Evolutionary conservation across 2,797 vertebrate genomes (phyloP), one percentile per base, ranked within the genome.

Genomic region (Pangasius larnaudii): DNA sequence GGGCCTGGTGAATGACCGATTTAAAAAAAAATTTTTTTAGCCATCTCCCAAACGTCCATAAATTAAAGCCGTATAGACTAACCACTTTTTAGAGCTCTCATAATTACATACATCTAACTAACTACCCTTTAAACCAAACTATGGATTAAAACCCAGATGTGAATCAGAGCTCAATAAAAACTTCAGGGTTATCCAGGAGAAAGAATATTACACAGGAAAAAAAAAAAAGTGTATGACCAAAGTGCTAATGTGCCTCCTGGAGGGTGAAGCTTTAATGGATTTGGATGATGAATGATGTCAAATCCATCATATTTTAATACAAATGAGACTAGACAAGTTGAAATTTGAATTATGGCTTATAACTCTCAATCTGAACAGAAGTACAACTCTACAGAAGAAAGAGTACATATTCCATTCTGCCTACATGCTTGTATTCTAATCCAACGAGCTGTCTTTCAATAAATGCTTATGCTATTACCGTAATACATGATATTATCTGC

Each of bases 281-380:
- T 84, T 69, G 30, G 59, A 69, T 88, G 61, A 79, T 71, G 51
- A 84, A 84, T 65, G 74, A 85, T 59, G 74, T 79, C 49, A 78
- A 88, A 88, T 79, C 65, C 19, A 58, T 79, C 72, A 79, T 61
- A 49, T 88, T 85, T 42, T 65, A 88, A 42, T 67, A 84, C 5
- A 78, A 69, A 85, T 59, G 59, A 79, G 61, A 78, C 5, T 13
- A 77, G 6, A 81, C 42, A 33, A 63, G 49, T 53, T 83, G 39
- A 39, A 51, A 27, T 59, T 19, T n/a, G 58, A 74, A 61, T 84
- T 24, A 9, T 42, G 81, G 33, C 46, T 39, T 65, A 56, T 65
- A 53, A 85, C 46, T 30, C 27, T 63, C 69, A 82, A 33, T 24
- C 69, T 42, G 9, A 42, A 42, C 36, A 42, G 18, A 39, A 36